A percentile compares a stretch with the other conserved stretches of the same genome.
These are phyloP conservation scores for Megaceryle maxima DNA, from an alignment of 2,113 vertebrate species.

Conservation along the genomic window DNA sequence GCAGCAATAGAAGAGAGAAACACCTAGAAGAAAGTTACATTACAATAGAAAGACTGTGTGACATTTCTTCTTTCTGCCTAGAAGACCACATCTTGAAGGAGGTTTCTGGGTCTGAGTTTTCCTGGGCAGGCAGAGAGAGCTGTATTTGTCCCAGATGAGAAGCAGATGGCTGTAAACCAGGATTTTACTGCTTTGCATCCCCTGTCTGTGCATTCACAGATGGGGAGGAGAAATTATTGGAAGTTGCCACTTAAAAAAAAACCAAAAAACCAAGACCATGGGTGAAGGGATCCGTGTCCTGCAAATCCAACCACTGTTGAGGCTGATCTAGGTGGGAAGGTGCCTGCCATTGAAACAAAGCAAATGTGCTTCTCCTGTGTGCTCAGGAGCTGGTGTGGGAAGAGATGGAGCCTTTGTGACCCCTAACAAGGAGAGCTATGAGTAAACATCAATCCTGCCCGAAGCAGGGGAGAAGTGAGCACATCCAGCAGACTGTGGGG, in stretches of 20 bases:
- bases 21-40: background rate
- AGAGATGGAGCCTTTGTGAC: background rate
- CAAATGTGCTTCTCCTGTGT: background rate
- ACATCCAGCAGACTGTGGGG: background rate
- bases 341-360: background rate
- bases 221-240: background rate
- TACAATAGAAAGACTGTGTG: background rate
- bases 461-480: background rate
- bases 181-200: background rate
- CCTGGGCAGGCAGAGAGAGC: background rate
- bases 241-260: background rate
- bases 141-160: background rate
- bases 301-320: background rate
- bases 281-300: background rate
- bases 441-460: constrained; percentile 17
- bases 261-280: background rate
- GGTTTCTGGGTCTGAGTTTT: background rate
- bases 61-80: background rate
- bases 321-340: background rate
- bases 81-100: background rate
- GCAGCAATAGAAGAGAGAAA: background rate
- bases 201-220: background rate
- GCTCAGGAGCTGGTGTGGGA: background rate
- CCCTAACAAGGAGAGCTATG: background rate
- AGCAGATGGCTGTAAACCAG: background rate